Evolutionary conservation across 1,140 invertebrate species (phyloP), one percentile per base, ranked within the genome.

Genomic region (Drosophila auraria): DNA sequence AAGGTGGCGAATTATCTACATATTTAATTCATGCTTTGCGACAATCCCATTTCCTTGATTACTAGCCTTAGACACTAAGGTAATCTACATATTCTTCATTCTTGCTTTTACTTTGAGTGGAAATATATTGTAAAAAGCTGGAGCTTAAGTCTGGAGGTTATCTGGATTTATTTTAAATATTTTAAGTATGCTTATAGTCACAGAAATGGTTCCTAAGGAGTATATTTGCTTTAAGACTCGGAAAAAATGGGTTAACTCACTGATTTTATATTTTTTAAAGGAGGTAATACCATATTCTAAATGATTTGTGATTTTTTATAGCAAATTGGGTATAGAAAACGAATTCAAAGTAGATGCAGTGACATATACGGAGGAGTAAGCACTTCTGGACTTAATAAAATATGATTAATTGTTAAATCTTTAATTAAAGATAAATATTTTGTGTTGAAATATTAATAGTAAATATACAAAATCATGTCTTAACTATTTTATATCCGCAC

Each of bases 1-100:
- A 83, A 63, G 59, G 47, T 36, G 44, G 40, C 40, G 12, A 59
- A 56, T 53, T 71, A 65, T 64, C 30, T 9, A 33, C 23, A 50
- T n/a, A 36, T 51, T 51, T 73, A 60, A 44, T 42, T 73, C 27
- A 60, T 51, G 30, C 25, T 70, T 56, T 57, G 33, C n/a, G 14
- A 27, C 25, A 50, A 17, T 11, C 14, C 47, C 25, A 40, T 66
- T 69, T 66, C 45, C 17, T 47, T 68, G 66, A 69, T 33, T 68
- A 51, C 62, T 33, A 9, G 2, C 7, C 47, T 42, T 25, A 57
- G 40, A 40, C 64, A 11, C 27, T 62, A 40, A 33, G 14, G 42
- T 49, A 64, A 66, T 45, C 8, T 45, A n/a, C 53, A 25, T 65
- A 15, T 36, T 17, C 57, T 33, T n/a, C 5, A 60, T 65, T 65